A percentile compares a stretch with the other conserved stretches of the same genome.
Conservation (phyloP, 2,113 vertebrate genomes). For the Cyanistes caeruleus region DNA sequence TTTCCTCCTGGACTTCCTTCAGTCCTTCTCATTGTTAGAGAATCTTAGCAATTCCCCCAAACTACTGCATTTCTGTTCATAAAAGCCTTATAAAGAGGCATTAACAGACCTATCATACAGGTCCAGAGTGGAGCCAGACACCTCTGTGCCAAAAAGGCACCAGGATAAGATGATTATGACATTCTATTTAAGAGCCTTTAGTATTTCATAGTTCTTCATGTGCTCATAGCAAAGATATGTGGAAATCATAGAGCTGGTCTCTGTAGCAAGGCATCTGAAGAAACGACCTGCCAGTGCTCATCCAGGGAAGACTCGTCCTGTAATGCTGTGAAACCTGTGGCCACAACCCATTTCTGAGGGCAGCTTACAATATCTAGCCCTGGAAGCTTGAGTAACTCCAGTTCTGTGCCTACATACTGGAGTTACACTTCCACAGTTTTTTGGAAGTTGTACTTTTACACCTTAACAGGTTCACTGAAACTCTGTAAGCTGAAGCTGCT, state of each 20-base stretch:
- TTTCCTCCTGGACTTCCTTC: background rate
- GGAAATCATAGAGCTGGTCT: background rate
- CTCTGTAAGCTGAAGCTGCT: background rate
- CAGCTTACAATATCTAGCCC: background rate
- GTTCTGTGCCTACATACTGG: background rate
- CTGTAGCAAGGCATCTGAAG: background rate
- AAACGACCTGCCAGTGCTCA: background rate
- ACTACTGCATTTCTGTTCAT: background rate
- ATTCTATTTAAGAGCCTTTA: background rate
- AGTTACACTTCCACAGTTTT: background rate
- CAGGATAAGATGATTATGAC: background rate
- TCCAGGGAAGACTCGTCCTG: background rate
- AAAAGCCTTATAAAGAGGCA: background rate
- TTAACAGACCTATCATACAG: background rate
- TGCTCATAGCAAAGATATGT: background rate
- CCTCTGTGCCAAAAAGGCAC: background rate
- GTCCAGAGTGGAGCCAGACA: background rate
- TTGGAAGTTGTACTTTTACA: background rate
- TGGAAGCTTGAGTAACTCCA: background rate
- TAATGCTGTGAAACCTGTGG: background rate
- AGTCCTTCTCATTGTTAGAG: background rate
- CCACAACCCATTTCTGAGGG: background rate
- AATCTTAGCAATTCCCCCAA: background rate
- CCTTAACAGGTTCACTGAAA: background rate
- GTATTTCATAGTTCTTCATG: background rate